A percentile compares a stretch with the other conserved stretches of the same genome.
Conservation (phyloP, 2,797 vertebrate species). For the Phalloptychus januarius region DNA sequence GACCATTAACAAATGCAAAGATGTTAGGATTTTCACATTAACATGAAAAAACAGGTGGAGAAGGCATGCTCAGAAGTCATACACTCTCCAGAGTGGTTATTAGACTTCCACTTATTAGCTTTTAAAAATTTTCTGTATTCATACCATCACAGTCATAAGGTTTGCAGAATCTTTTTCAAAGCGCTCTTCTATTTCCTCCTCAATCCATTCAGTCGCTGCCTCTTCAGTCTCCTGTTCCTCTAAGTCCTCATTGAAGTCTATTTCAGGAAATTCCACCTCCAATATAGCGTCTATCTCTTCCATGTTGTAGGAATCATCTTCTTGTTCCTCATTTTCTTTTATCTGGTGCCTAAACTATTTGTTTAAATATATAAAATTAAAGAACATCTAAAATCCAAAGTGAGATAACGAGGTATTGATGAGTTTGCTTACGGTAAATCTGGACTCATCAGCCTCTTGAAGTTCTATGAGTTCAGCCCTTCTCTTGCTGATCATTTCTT, state of each 20-base stretch:
- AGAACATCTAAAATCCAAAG: constrained; percentile 4
- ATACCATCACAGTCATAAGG: constrained; percentile 82
- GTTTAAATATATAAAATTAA: not conserved
- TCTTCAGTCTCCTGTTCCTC: constrained; percentile 85
- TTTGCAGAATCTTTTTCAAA: constrained; percentile 80
- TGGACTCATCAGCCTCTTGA: constrained; percentile 43
- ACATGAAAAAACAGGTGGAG: not conserved
- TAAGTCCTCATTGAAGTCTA: constrained; percentile 75
- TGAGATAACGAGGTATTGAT: not conserved
- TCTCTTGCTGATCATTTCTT: constrained; percentile 83
- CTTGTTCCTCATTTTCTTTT: constrained; percentile 51
- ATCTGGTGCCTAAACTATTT: constrained; percentile 17
- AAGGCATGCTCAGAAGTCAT: not conserved
- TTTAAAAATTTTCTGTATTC: constrained; percentile 6
- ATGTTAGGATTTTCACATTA: not conserved
- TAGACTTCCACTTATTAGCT: not conserved
- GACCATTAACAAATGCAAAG: not conserved
- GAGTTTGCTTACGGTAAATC: constrained; percentile 62
- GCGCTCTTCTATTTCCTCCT: constrained; percentile 84
- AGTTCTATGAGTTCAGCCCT: constrained; percentile 87
- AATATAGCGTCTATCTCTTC: constrained; percentile 84
- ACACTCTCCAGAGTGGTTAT: not conserved
- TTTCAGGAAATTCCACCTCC: constrained; percentile 86
- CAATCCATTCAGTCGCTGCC: constrained; percentile 81
- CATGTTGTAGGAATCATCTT: constrained; percentile 53